Base-by-base conservation (phyloP, 2,797 vertebrate genomes). In the Alca torda region DNA sequence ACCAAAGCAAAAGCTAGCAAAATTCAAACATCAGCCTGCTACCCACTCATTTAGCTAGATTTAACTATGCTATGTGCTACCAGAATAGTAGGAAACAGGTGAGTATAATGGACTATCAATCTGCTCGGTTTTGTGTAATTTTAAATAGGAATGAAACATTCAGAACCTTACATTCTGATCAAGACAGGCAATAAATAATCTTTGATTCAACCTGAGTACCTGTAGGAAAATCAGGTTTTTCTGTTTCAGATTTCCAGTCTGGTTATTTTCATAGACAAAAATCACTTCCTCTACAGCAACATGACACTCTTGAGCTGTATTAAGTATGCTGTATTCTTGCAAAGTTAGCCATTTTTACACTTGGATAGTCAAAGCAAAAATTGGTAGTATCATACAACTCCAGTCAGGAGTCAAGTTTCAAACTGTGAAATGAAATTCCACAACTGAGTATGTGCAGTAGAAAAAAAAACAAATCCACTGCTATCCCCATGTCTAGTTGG, bases 271-370 rank as follows among this genome's bases (percentile, higher is more conserved):
- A 87, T 8, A 87, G 78, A 80, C 16, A 96, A 93, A 68, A 92
- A 84, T 35, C 65, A 59, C 72, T 94, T 88, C 48, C 59, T 92
- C 24, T 59, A 84, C 51, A 86, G 57, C 56, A 84, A 91, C 0
- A 0, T 46, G 54, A 81, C 35, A 68, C 39, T 14, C 59, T 65
- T 75, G 37, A 92, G 53, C 68, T 78, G 85, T 35, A 92, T 84
- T 80, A 83, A 88, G 72, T 69, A 77, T 35, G 23, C 30, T 33
- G 23, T 31, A 61, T 86, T 87, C 67, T 92, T 86, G 48, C 84
- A 89, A 95, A 97, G 78, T 75, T 95, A 87, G 76, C 48, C 63
- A 77, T 84, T 94, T 96, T 95, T 88, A 88, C 73, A 88, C 84
- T 88, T 81, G 51, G 87, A 51, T 28, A 83, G 63, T 86, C 82